Evolutionary conservation across 2,113 vertebrate genomes (phyloP), one percentile per base, ranked within the genome.

Genomic region (Clarias magur): DNA sequence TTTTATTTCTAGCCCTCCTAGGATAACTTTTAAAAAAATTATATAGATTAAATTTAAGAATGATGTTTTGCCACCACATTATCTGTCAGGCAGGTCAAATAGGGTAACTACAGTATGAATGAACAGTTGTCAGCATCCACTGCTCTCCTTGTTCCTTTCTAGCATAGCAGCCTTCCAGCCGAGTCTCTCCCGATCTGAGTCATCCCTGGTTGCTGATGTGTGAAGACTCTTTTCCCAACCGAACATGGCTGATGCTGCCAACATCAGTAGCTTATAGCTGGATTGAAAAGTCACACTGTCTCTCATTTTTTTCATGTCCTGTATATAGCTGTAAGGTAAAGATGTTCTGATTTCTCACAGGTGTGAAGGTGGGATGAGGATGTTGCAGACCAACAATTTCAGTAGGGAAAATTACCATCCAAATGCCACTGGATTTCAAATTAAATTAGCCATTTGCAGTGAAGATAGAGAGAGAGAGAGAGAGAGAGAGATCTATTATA

Each of bases 211-310:
- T 85, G 70, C 23, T 42, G 3, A 34, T 42, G 34, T 17, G 19
- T 54, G 73, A 85, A 75, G 38, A 72, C 84, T 84, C 83, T 59
- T 84, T 73, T 84, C 75, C 54, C 62, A 70, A 72, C 70, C 42
- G 23, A 76, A 63, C 60, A 78, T 2, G 19, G 21, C 38, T 54
- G 17, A 63, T 85, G 73, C 84, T 79, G 73, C 57, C 72, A 85
- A 53, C 59, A 16, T 30, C 72, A 53, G 10, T 13, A 48, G 25
- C 59, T 85, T 59, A 70, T 76, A 17, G 25, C 21, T 76, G 70
- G 34, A 48, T 48, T 53, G 30, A 73, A 85, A 85, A 53, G 34
- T 23, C 57, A 54, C 30, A 78, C 34, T 48, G 84, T 48, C 73
- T 42, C 23, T 21, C 10, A 65, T 79, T 65, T 57, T 62, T 30